Conservation (phyloP, 2,888 invertebrate genomes). For the Parasteatoda lunata region DNA sequence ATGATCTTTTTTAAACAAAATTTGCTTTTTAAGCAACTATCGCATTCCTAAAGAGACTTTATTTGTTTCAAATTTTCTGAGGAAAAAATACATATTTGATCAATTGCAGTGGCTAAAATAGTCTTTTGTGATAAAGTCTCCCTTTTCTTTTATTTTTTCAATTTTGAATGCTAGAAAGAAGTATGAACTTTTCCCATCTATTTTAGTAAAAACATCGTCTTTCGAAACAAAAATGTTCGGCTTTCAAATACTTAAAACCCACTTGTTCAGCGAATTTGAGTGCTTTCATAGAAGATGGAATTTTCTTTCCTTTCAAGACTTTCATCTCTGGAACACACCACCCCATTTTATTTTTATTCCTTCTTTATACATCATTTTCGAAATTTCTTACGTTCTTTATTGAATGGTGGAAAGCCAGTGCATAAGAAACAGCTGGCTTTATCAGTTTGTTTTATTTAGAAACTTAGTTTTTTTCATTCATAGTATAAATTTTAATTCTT, state of each 20-base stretch:
- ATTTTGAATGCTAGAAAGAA: no score
- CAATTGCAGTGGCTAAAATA: no score
- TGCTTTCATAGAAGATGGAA: constrained; percentile 35
- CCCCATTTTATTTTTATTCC: not conserved
- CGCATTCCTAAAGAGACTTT: no score
- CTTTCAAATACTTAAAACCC: constrained; percentile 67
- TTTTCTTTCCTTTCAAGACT: constrained; percentile 20
- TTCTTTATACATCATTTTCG: not conserved
- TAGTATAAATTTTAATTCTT: not conserved
- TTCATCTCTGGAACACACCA: not conserved
- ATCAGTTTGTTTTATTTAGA: constrained; percentile 21
- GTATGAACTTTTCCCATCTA: no score
- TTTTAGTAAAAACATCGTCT: not conserved
- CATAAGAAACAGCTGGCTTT: constrained; percentile 29
- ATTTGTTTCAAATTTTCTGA: no score
- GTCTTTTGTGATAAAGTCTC: no score
- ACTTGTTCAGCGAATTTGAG: constrained; percentile 62
- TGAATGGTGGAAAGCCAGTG: constrained; percentile 15
- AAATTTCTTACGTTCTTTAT: not conserved
- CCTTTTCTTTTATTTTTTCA: no score
- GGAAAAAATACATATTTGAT: no score
- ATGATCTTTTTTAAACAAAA: no score
- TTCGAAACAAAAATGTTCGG: constrained; percentile 55
- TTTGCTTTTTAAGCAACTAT: no score
- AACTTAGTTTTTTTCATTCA: constrained; percentile 9